Evolutionary conservation across 1,140 invertebrate species (phyloP).

Genomic region (Aphelinus atriplicis): DNA sequence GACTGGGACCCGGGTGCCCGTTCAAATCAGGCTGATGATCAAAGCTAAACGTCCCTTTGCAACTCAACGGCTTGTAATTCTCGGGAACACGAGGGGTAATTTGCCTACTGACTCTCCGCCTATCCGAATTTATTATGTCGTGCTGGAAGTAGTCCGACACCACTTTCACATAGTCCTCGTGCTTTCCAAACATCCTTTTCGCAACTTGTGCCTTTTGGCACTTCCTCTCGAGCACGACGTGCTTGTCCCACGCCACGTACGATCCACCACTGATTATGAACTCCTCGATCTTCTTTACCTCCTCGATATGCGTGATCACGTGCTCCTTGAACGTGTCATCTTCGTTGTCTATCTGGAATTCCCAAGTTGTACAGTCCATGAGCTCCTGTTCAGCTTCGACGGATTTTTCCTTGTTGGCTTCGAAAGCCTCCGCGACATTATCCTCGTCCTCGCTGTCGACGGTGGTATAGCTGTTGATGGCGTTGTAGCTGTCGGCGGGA

Average conservation of each 20-base stretch:
- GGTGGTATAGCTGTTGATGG: constrained; percentile 50
- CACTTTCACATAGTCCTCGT: constrained; percentile 48
- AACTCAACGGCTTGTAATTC: too few species aligned
- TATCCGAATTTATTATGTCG: constrained; percentile 42
- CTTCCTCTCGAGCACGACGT: constrained; percentile 54
- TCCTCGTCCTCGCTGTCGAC: constrained; percentile 61
- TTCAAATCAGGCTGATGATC: constrained; percentile 82
- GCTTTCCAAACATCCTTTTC: constrained; percentile 14
- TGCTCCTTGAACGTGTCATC: constrained; percentile 48
- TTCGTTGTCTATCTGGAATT: constrained; percentile 46
- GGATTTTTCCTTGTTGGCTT: constrained; percentile 67
- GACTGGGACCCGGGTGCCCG: constrained; percentile 88
- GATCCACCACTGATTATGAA: constrained; percentile 50
- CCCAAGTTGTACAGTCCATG: constrained; percentile 48
- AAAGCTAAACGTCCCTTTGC: constrained; percentile 74
- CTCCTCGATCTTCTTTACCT: constrained; percentile 47
- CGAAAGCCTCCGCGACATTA: constrained; percentile 85
- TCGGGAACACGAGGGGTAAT: too few species aligned
- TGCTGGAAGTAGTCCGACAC: constrained; percentile 49
- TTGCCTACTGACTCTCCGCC: not conserved
- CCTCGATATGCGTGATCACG: constrained; percentile 49
- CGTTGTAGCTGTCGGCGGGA: constrained; percentile 47
- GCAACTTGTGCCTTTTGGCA: not conserved
- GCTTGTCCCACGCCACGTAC: constrained; percentile 50
- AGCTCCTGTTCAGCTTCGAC: constrained; percentile 53